Evolutionary conservation across 2,888 invertebrate genomes (phyloP), one percentile per base, ranked within the genome.

Genomic region (Antitype chi): DNA sequence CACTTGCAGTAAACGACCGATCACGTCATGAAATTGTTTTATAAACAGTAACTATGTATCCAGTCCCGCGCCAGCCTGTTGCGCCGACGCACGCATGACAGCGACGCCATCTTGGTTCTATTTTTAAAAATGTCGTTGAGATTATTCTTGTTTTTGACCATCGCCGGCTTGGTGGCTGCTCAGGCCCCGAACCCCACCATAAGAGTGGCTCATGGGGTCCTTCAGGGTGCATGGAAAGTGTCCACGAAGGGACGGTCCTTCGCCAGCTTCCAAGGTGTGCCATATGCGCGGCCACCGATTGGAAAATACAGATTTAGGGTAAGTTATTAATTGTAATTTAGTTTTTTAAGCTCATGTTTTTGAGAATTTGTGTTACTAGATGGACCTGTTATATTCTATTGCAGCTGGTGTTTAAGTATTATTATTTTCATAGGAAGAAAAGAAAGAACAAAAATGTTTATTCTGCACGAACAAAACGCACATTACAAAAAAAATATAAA

Each of bases 231-330:
- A 0, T 97, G 96, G 97, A 94, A 93, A 75, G 88, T 91, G 2
- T 95, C 97, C 0, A 91, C 93, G 2, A 93, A 94, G 66, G 95
- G 96, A 38, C 90, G 97, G 82, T 89, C 91, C 0, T 97, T 95
- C 84, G 97, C 97, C 15, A 97, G 97, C 57, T 98, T 97, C 86
- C 95, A 97, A 85, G 98, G 98, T 0, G 94, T 98, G 67, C 98
- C 98, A 0, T 98, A 97, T 87, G 98, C 98, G 0, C 92, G 97
- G 71, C 97, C 98, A 23, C 98, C 98, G 1, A 90, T 97, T 17
- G 97, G 97, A n/a, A 96, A 97, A 80, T 94, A 97, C 67, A 93
- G 98, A 87, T 98, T 98, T 90, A 95, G 97, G 92, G 97, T 97
- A 90, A 93, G 86, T 64, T 52, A 28, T 53, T 28, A 13, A 32